Evolutionary conservation across 2,888 invertebrate species (phyloP).

Genomic region (Nemotelus pantherinus): DNA sequence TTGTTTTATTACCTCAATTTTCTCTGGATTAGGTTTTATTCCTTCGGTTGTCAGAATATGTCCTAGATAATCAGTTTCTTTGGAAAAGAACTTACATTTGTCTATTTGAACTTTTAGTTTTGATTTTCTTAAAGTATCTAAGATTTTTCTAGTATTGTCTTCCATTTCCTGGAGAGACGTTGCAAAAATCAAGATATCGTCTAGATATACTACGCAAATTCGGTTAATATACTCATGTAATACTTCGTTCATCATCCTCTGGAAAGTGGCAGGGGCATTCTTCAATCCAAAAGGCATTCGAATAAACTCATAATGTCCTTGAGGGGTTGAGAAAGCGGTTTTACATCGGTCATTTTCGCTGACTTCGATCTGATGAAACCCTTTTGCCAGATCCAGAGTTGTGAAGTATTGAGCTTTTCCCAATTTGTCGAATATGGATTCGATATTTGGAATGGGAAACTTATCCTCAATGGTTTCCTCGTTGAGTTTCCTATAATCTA

Average conservation of each 20-base stretch:
- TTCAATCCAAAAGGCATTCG: conserved; percentile 48
- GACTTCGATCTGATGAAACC: conserved; percentile 45
- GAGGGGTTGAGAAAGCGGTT: conserved; percentile 56
- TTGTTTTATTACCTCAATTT: conserved; percentile 5
- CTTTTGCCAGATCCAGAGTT: conserved; percentile 36
- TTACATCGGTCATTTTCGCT: background rate
- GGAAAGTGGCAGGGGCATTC: conserved; percentile 49
- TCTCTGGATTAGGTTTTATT: conserved; percentile 6
- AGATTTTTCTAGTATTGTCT: conserved; percentile 51
- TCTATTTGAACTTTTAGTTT: background rate
- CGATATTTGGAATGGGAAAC: conserved; percentile 18
- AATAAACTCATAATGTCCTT: conserved; percentile 47
- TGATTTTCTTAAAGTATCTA: conserved; percentile 44
- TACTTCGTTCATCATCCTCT: conserved; percentile 52
- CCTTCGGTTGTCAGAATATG: background rate
- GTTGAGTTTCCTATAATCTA: conserved; percentile 22
- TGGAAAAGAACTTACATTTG: conserved; percentile 1
- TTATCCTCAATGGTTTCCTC: conserved; percentile 20
- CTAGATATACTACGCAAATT: conserved; percentile 56
- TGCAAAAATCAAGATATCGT: conserved; percentile 56
- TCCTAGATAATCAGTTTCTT: background rate
- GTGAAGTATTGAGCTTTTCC: conserved; percentile 37
- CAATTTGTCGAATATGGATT: conserved; percentile 48
- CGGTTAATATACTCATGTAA: conserved; percentile 52
- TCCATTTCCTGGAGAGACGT: conserved; percentile 55